Percentiles rank a stretch among this genome's conserved stretches.
Evolutionary conservation across 2,888 invertebrate genomes (phyloP).

Genomic region (Cremastobaeus sp.): DNA sequence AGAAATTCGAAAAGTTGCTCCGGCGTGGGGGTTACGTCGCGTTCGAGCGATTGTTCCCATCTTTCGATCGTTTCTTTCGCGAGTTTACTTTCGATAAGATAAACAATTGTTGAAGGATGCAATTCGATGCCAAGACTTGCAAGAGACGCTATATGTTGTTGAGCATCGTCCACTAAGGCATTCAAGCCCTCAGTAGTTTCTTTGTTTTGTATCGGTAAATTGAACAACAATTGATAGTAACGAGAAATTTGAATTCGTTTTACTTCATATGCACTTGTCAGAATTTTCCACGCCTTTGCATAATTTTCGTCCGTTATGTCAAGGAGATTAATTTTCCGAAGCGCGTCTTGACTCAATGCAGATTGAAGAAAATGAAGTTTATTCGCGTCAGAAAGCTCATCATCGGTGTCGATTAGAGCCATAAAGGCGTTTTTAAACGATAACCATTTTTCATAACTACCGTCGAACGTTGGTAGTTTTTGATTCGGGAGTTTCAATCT

Average conservation of each 20-base stretch:
- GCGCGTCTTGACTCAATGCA: not conserved
- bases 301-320: not conserved
- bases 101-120: not conserved
- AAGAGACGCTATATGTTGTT: not conserved
- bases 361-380: not conserved
- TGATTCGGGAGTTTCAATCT: not conserved
- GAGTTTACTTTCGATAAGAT: not conserved
- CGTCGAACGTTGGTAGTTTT: not conserved
- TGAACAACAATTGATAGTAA: too few relatives aligned
- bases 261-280: not conserved
- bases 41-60: slow-evolving; percentile 10
- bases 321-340: too few relatives aligned
- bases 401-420: not conserved
- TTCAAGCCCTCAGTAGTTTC: not conserved
- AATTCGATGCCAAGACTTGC: not conserved
- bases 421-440: not conserved
- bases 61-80: not conserved
- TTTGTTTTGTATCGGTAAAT: too few relatives aligned
- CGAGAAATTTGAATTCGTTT: not conserved
- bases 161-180: not conserved
- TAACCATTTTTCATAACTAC: not conserved
- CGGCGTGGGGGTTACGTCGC: slow-evolving; percentile 35
- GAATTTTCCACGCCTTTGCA: too few relatives aligned
- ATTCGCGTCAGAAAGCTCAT: not conserved
- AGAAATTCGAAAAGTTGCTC: slow-evolving; percentile 47